Percentiles rank a stretch among this genome's conserved stretches.
Evolutionary conservation across 2,888 invertebrate genomes (phyloP).

Genomic region (Calameuta idolon): DNA sequence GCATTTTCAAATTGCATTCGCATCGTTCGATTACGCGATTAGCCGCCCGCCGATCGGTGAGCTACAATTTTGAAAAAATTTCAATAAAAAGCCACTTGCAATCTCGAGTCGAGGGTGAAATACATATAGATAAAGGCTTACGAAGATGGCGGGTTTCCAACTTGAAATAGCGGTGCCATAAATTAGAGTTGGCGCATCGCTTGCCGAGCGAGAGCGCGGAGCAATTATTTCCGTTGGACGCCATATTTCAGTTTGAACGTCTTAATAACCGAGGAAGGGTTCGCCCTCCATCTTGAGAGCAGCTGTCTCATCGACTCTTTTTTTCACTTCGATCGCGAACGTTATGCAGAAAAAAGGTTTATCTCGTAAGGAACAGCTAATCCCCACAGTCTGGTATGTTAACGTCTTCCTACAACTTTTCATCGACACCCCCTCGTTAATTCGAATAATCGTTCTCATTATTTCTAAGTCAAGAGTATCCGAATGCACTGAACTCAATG

Average conservation of each 20-base stretch:
- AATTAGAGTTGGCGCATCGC: slow-evolving; percentile 43
- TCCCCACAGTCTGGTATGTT: background rate
- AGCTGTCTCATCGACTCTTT: slow-evolving; percentile 11
- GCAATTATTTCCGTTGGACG: slow-evolving; percentile 62
- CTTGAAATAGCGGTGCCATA: slow-evolving; percentile 51
- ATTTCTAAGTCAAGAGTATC: background rate
- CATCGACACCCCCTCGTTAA: slow-evolving; percentile 12
- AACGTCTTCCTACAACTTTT: slow-evolving; percentile 30
- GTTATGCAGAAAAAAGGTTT: background rate
- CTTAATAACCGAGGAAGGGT: slow-evolving; percentile 58
- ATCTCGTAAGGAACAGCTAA: background rate
- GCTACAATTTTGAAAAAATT: background rate
- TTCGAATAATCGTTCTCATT: slow-evolving; percentile 11
- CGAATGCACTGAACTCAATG: background rate
- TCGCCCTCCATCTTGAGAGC: slow-evolving; percentile 15
- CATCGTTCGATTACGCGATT: background rate
- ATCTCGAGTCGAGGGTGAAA: background rate
- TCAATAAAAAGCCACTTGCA: background rate
- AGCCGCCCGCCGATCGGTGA: background rate
- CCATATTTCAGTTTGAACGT: slow-evolving; percentile 61
- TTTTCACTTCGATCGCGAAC: background rate
- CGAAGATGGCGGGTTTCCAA: slow-evolving; percentile 34
- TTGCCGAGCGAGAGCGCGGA: slow-evolving; percentile 27
- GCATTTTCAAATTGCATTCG: background rate
- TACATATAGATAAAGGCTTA: background rate